Base-by-base conservation (phyloP, 1,140 invertebrate species). In the Brachionus sp. region DNA sequence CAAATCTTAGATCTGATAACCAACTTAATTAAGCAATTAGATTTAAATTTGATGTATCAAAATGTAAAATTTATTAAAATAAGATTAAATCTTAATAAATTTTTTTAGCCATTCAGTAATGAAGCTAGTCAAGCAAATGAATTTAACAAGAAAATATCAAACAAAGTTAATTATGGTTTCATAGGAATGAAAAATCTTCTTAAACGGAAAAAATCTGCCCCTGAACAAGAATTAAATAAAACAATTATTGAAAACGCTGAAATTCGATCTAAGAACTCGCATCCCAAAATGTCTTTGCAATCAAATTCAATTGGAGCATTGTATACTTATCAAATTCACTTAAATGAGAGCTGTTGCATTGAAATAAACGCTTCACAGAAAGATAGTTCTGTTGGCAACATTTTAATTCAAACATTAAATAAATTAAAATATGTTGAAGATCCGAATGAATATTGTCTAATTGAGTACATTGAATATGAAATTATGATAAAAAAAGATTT, bases 301-400 rank as follows among this genome's bases (percentile, higher is more conserved):
- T 75, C 42, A 1, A 46, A 75, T 29, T 75, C 70, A 9, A 75
- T 75, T 3, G 70, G 42, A 23, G 39, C 46, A 62, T 80, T 66
- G 16, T 39, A 57, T 16, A 80, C 77, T n/a, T 80, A 80, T 37
- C 50, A 80, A 19, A 80, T 80, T 39, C 62, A 62, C 10, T 42
- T 80, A 19, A 80, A 57, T 66, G 77, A 80, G 19, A 80, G 77
- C n/a, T 80, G 77, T 44, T 80, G 77, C 19, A 35, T 80, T 42
- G 77, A 80, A 66, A 23, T 80, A 16, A 80, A 57, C 23, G 77
- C 77, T 33, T 62, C 77, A 16, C 77, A 80, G 37, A n/a, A 19
- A 42, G 39, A 80, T 6, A 80, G 77, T 29, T 33, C 10, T 62
- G 62, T 80, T 35, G 37, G 29, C 37, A 19, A 80, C 13, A 66